phyloP scores from a whole-genome alignment of 2,888 invertebrate species.

The Nebria salina region DNA sequence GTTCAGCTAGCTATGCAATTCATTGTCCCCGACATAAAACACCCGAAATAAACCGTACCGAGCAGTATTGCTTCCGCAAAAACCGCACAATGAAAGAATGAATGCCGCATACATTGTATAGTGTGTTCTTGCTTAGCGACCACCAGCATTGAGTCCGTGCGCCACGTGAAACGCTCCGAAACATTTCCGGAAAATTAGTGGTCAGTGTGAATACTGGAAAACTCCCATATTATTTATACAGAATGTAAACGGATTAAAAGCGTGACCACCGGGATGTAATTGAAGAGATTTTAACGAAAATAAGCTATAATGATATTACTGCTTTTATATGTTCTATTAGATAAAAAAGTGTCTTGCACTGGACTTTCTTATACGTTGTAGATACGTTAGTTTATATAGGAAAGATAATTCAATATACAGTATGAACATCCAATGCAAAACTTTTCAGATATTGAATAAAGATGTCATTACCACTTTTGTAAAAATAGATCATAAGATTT shows the following conservation, averaged over 20 bases:
- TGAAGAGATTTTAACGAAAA: slow-evolving; percentile 8
- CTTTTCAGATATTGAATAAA: too few species aligned
- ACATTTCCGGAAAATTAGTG: slow-evolving; percentile 33
- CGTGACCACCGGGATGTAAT: slow-evolving; percentile 9
- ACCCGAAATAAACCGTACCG: slow-evolving; percentile 19
- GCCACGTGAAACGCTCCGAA: slow-evolving; percentile 4
- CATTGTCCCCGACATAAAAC: slow-evolving; percentile 7
- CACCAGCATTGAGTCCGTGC: neutral
- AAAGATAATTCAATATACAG: too few species aligned
- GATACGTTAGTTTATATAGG: too few species aligned
- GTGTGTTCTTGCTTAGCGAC: neutral
- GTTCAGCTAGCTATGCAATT: neutral
- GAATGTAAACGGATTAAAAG: slow-evolving; percentile 28
- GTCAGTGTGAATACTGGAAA: slow-evolving; percentile 20
- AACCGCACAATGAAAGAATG: slow-evolving; percentile 33
- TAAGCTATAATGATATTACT: slow-evolving; percentile 5
- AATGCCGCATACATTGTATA: slow-evolving; percentile 1
- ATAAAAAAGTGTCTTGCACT: too few species aligned
- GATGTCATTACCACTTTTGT: too few species aligned
- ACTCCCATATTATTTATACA: slow-evolving; percentile 24
- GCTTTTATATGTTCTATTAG: neutral
- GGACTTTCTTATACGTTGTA: neutral
- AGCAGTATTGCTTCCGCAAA: neutral
- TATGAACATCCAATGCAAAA: too few species aligned
- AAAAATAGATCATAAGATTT: too few species aligned